Base-by-base conservation (phyloP, 2,888 invertebrate genomes). In the Dione juno region DNA sequence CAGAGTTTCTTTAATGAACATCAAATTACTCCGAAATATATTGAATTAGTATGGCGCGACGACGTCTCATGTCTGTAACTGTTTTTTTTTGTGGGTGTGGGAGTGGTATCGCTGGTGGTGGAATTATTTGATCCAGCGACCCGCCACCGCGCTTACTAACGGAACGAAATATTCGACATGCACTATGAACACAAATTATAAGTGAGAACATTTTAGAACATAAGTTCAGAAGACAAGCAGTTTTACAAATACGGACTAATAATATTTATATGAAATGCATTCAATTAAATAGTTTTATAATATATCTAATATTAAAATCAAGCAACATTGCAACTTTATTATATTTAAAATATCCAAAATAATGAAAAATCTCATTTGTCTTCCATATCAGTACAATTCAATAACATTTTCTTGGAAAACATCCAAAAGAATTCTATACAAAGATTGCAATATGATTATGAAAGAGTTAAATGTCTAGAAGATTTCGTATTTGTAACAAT, bases 1-100 rank as follows among this genome's bases (percentile, higher is more conserved):
- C 91, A 89, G 88, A 87, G 89, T 87, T 90, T 89, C 92, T 92
- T 87, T 93, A 93, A 93, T 92, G 93, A 92, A 92, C 93, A 89
- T 89, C 91, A 92, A 93, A 92, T 93, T 92, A 91, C 90, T 86
- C 87, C 82, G 87, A 91, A 92, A 91, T 90, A 91, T 92, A 93
- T 93, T 92, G 93, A 92, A 93, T 92, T 91, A n/a, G 92, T 91
- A 80, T 86, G 82, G 84, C 83, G 85, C 89, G 90, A 88, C 89
- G 90, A 89, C 89, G 89, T 88, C 88, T 89, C 86, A 84, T 88
- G 89, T 88, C 85, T 82, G 83, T 91, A 90, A 88, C 90, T 89
- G 87, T 88, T 82, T 85, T 84, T 81, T 81, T 78, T 74, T 72
- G 79, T 79, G 79, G 78, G 78, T 83, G 86, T 86, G 88, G 88